Evolutionary conservation across 2,113 vertebrate genomes (phyloP).

Genomic region (Scomber japonicus): DNA sequence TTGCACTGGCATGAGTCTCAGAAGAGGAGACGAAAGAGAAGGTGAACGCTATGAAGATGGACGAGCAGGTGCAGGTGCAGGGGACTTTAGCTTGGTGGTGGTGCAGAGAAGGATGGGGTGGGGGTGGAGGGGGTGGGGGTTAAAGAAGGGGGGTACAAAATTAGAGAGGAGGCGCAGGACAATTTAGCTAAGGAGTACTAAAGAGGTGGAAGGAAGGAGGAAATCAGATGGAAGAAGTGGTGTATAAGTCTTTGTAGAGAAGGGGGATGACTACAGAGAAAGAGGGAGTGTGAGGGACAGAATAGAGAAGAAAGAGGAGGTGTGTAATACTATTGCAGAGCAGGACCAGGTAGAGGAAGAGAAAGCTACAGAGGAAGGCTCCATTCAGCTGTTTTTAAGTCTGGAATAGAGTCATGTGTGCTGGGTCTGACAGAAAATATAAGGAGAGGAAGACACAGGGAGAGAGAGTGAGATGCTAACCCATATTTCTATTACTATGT

Average conservation of each 20-base stretch:
- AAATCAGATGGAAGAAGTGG: not conserved
- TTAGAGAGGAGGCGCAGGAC: constrained; percentile 16
- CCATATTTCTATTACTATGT: constrained; percentile 73
- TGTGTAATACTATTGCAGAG: constrained; percentile 47
- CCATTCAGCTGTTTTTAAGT: constrained; percentile 55
- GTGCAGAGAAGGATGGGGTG: not conserved
- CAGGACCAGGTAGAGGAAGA: constrained; percentile 69
- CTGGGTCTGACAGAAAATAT: constrained; percentile 43
- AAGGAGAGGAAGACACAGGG: constrained; percentile 26
- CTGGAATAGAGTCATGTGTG: constrained; percentile 69
- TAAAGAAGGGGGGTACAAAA: constrained; percentile 9
- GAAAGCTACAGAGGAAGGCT: constrained; percentile 61
- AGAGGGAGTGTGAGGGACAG: constrained; percentile 31
- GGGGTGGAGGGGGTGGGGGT: no score
- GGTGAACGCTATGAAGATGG: constrained; percentile 60
- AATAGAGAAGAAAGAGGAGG: constrained; percentile 49
- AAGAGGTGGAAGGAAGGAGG: constrained; percentile 33
- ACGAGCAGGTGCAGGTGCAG: constrained; percentile 39
- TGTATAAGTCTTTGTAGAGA: constrained; percentile 33
- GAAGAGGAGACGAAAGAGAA: constrained; percentile 47
- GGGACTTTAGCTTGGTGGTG: not conserved
- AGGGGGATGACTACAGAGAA: constrained; percentile 21
- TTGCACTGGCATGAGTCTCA: constrained; percentile 38
- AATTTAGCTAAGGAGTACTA: constrained; percentile 15
- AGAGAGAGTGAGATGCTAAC: constrained; percentile 59